Base-by-base conservation (phyloP, 1,140 invertebrate species). In the Pseudomyrmex dendroicus region DNA sequence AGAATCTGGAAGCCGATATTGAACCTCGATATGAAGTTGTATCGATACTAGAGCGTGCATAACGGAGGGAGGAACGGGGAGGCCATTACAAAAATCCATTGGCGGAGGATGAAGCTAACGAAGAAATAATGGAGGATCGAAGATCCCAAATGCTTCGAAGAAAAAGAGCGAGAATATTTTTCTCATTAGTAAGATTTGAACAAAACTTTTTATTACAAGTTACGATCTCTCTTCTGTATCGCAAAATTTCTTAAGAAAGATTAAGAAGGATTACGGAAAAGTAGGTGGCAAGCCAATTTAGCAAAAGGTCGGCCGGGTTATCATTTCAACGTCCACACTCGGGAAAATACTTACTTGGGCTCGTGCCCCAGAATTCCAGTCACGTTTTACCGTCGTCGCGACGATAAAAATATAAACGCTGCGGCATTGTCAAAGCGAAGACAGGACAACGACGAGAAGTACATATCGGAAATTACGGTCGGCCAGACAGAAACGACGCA, bases 21-120 rank as follows among this genome's bases (percentile, higher is more conserved):
- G 76, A 35, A 35, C 54, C 20, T 46, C 66, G 56, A 80, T 80
- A 80, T 80, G 67, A 80, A 80, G 76, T 80, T 80, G 76, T 35
- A 80, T 80, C 66, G 76, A 80, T 80, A 80, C 50, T 80, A 25
- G 54, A 59, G 54, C 66, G 56, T 66, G 54, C 66, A 80, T 80
- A 57, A 72, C 67, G n/a, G 66, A 35, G 35, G 35, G 3, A 7
- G 35, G 35, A 35, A 35, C 35, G 5, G 35, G 35, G 35, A 80
- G 52, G 12, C 46, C 20, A 70, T 80, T 80, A 80, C n/a, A 80
- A 80, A 80, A 80, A 70, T 80, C 13, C 48, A 76, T 66, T 44
- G 20, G 64, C 20, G 52, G 20, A 57, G 66, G 44, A 9, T 50
- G 15, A 72, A 22, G 54, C n/a, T 72, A 70, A 80, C 44, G 54